These are phyloP conservation scores for Erynnis tages DNA, from an alignment of 2,888 invertebrate genomes.

Conservation along the genomic window DNA sequence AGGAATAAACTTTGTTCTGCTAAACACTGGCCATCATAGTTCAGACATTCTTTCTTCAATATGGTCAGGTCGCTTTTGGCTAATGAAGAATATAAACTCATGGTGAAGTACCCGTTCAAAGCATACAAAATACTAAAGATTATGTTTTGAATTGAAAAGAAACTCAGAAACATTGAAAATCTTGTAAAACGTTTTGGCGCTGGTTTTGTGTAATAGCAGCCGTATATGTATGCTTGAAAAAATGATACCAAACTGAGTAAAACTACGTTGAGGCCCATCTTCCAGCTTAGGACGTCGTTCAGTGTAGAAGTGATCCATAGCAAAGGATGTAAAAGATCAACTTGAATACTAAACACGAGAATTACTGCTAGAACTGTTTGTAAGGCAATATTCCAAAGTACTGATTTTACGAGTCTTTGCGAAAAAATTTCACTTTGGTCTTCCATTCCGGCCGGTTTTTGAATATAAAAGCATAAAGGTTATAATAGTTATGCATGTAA, in stretches of 20 bases:
- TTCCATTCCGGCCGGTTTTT: conserved; percentile 56
- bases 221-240: conserved; percentile 86
- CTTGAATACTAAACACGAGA: conserved; percentile 81
- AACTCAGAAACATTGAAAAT: conserved; percentile 83
- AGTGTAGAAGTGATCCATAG: conserved; percentile 84
- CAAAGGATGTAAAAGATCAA: conserved; percentile 83
- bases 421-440: conserved; percentile 79
- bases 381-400: conserved; percentile 81
- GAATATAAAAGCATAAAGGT: too few species aligned
- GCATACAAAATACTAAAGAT: conserved; percentile 81
- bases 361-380: conserved; percentile 75
- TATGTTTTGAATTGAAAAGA: conserved; percentile 83
- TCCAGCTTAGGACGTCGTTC: conserved; percentile 80
- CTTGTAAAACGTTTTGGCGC: conserved; percentile 84
- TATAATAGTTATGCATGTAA: too few species aligned
- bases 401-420: conserved; percentile 82
- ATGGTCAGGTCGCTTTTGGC: conserved; percentile 82
- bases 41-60: conserved; percentile 69
- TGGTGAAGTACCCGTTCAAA: conserved; percentile 84
- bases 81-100: conserved; percentile 86
- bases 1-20: conserved; percentile 86
- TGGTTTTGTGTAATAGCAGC: conserved; percentile 84
- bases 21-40: conserved; percentile 79
- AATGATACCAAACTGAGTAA: conserved; percentile 84
- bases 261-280: conserved; percentile 84